A percentile compares a stretch with the other conserved stretches of the same genome.
phyloP scores from a whole-genome alignment of 1,140 invertebrate species.

The Drosophila novamexicana region DNA sequence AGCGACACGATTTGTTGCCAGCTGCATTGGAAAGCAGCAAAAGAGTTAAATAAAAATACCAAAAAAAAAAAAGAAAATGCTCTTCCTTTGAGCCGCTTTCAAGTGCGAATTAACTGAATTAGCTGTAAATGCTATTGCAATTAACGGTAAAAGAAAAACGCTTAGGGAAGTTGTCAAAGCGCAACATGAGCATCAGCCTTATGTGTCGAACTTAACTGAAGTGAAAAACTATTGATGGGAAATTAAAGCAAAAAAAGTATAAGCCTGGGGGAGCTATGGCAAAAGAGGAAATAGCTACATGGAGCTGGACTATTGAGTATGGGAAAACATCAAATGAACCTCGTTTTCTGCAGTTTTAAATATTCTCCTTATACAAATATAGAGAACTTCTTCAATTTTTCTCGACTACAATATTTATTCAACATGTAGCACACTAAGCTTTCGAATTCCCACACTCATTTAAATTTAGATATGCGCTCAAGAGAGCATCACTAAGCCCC shows the following conservation, averaged over 20 bases:
- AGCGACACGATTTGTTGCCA: constrained; percentile 71
- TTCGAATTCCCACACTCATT: neutral
- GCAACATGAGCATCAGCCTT: constrained; percentile 2
- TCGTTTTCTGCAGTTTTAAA: too few relatives aligned
- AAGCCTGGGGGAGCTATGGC: neutral
- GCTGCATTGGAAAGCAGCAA: constrained; percentile 35
- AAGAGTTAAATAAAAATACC: constrained; percentile 5
- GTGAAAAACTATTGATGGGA: constrained; percentile 13
- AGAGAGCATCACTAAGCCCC: neutral
- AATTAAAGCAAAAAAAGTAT: constrained; percentile 15
- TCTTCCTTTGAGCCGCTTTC: constrained; percentile 55
- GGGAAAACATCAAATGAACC: too few relatives aligned
- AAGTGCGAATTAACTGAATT: constrained; percentile 76
- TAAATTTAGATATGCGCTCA: neutral
- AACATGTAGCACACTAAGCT: neutral
- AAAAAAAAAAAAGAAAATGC: constrained; percentile 37
- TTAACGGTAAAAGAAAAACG: constrained; percentile 57
- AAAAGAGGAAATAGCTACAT: too few relatives aligned
- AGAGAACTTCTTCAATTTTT: neutral
- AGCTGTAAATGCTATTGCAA: constrained; percentile 62
- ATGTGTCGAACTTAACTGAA: neutral
- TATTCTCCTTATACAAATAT: neutral
- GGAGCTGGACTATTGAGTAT: too few relatives aligned
- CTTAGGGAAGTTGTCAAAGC: constrained; percentile 27
- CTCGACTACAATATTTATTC: neutral